Conservation (phyloP, 2,888 invertebrate species). For the Drosophila neonasuta region DNA sequence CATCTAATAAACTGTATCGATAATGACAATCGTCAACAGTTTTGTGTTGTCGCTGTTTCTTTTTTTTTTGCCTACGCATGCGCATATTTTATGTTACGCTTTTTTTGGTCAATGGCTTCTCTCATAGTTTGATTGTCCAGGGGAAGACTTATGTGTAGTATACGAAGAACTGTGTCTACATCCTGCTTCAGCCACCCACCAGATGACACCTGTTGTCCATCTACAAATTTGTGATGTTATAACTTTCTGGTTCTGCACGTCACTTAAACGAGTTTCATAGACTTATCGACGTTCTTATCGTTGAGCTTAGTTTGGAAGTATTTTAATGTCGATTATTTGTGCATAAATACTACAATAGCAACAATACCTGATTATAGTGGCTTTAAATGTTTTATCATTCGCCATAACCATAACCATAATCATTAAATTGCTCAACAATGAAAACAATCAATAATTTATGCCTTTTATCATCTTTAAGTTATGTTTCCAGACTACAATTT, state of each 20-base stretch:
- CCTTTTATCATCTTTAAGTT: neutral
- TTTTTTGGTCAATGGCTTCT: neutral
- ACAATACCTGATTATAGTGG: conserved; percentile 11
- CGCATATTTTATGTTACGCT: conserved; percentile 28
- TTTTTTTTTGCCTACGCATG: conserved; percentile 19
- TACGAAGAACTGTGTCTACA: conserved; percentile 8
- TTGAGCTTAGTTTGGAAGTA: conserved; percentile 29
- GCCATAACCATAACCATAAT: conserved; percentile 12
- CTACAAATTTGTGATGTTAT: neutral
- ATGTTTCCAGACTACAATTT: neutral
- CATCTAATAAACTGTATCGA: conserved; percentile 67
- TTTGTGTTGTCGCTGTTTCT: conserved; percentile 5
- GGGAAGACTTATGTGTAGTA: conserved; percentile 20
- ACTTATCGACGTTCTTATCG: conserved; percentile 23
- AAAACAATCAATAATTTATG: conserved; percentile 8
- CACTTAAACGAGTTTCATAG: conserved; percentile 42
- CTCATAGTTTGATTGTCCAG: conserved; percentile 8
- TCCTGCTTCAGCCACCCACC: conserved; percentile 35
- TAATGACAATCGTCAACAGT: conserved; percentile 43
- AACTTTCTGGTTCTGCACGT: neutral
- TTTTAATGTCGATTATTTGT: conserved; percentile 28
- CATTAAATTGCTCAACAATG: conserved; percentile 1
- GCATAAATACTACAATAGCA: conserved; percentile 6
- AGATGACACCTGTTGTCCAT: conserved; percentile 6
- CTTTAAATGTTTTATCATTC: conserved; percentile 11